These are phyloP conservation scores for Diogma glabrata DNA, from an alignment of 2,888 invertebrate genomes.

Conservation along the genomic window DNA sequence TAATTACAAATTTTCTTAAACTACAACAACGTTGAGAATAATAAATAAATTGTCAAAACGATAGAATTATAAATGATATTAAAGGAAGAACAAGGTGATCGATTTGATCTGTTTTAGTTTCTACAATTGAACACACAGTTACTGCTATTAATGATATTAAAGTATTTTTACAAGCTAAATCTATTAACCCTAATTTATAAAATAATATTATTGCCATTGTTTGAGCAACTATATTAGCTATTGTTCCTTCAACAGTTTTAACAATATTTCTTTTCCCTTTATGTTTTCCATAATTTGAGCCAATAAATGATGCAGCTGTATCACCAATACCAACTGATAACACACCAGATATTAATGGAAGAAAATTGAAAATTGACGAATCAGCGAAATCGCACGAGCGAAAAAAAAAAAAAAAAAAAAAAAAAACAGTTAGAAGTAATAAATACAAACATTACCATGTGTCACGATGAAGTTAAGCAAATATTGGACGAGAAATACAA, in stretches of 20 bases:
- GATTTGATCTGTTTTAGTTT: conserved; percentile 81
- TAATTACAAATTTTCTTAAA: too few relatives aligned
- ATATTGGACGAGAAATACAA: too few relatives aligned
- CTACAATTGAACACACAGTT: conserved; percentile 55
- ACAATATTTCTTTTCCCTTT: conserved; percentile 47
- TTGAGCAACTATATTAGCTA: conserved; percentile 61
- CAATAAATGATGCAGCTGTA: conserved; percentile 78
- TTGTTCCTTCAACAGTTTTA: conserved; percentile 73
- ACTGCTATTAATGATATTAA: conserved; percentile 42
- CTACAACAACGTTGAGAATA: too few relatives aligned
- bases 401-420: too few relatives aligned
- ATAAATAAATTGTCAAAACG: conserved; percentile 17
- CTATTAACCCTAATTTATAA: conserved; percentile 38
- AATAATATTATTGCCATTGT: conserved; percentile 41
- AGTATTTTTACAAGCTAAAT: conserved; percentile 34
- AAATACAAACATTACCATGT: too few relatives aligned
- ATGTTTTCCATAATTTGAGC: conserved; percentile 61
- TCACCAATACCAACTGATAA: conserved; percentile 87
- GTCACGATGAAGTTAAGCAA: too few relatives aligned
- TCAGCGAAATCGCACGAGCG: too few relatives aligned
- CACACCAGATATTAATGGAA: conserved; percentile 65
- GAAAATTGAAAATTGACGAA: too few relatives aligned
- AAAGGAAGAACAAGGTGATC: conserved; percentile 83
- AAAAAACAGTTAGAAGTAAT: too few relatives aligned
- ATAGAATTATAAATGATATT: conserved; percentile 45